phyloP scores from a whole-genome alignment of 2,888 invertebrate genomes.

The Luperina nickerlii region DNA sequence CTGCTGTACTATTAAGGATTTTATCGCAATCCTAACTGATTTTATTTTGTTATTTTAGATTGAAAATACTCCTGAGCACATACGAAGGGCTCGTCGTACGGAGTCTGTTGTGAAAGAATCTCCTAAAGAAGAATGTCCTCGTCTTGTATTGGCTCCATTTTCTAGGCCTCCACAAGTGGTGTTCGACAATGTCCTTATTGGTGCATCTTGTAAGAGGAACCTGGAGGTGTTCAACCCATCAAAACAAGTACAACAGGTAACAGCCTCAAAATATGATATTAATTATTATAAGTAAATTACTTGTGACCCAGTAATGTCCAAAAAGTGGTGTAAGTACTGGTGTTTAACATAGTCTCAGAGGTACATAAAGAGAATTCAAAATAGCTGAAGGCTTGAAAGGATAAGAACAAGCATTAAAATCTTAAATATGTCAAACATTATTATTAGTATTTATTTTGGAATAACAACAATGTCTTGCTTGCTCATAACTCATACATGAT shows the following conservation, averaged over 20 bases:
- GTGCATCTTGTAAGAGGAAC: constrained; percentile 87
- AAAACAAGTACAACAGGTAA: constrained; percentile 84
- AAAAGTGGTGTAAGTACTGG: not conserved
- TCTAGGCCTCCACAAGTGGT: constrained; percentile 92
- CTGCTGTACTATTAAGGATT: not conserved
- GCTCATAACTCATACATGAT: not conserved
- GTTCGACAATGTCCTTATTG: constrained; percentile 92
- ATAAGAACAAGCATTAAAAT: not conserved
- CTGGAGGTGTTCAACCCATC: constrained; percentile 91
- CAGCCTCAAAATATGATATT: not conserved
- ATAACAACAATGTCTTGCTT: not conserved
- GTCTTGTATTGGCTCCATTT: constrained; percentile 92
- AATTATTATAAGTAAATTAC: not conserved
- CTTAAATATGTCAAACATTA: not conserved
- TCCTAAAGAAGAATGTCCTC: constrained; percentile 86
- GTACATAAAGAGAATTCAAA: not conserved
- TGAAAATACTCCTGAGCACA: constrained; percentile 87
- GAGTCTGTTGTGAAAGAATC: constrained; percentile 75
- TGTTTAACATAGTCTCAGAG: not conserved
- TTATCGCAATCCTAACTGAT: not conserved
- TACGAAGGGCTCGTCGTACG: constrained; percentile 79
- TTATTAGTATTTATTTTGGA: not conserved
- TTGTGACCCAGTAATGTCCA: not conserved
- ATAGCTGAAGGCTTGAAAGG: not conserved
- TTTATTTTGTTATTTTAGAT: constrained; percentile 75